A percentile compares a stretch with the other conserved stretches of the same genome.
These are phyloP conservation scores for Encarsia formosa DNA, from an alignment of 2,888 invertebrate genomes.

Conservation along the genomic window DNA sequence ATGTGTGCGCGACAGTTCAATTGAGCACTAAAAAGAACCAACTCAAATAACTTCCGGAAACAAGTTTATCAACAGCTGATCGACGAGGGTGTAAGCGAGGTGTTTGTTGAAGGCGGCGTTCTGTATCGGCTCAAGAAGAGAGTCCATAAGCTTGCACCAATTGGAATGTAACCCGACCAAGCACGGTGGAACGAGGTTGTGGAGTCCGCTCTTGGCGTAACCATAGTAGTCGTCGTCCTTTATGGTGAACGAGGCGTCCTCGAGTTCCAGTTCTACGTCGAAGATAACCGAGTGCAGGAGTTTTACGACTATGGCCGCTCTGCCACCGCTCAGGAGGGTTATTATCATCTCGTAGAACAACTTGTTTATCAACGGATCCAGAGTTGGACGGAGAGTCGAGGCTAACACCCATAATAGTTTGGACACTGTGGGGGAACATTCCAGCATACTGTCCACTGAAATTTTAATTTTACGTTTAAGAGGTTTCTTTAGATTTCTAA, in stretches of 20 bases:
- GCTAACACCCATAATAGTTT: conserved; percentile 42
- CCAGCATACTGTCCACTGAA: conserved; percentile 41
- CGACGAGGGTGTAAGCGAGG: conserved; percentile 74
- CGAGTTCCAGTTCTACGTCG: conserved; percentile 26
- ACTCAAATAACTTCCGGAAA: conserved; percentile 64
- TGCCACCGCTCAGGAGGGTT: conserved; percentile 43
- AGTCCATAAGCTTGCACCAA: conserved; percentile 43
- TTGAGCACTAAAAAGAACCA: too few species aligned
- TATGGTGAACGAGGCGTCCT: conserved; percentile 20
- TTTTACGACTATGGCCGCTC: conserved; percentile 45
- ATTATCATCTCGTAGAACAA: conserved; percentile 37
- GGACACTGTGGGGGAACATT: conserved; percentile 34
- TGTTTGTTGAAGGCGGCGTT: conserved; percentile 60
- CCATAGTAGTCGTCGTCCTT: conserved; percentile 34
- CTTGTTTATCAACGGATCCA: conserved; percentile 41
- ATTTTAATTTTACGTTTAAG: too few species aligned
- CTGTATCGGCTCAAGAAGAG: conserved; percentile 51
- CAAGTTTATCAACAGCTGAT: conserved; percentile 69
- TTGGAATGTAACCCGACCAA: conserved; percentile 37
- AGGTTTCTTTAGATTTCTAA: too few species aligned
- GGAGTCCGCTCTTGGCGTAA: conserved; percentile 40
- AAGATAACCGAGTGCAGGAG: conserved; percentile 41
- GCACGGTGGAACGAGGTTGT: conserved; percentile 44
- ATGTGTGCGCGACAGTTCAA: too few species aligned
- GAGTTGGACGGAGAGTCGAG: conserved; percentile 34